Conservation (phyloP, 1,140 invertebrate genomes). For the Muscidifurax raptorellus region DNA sequence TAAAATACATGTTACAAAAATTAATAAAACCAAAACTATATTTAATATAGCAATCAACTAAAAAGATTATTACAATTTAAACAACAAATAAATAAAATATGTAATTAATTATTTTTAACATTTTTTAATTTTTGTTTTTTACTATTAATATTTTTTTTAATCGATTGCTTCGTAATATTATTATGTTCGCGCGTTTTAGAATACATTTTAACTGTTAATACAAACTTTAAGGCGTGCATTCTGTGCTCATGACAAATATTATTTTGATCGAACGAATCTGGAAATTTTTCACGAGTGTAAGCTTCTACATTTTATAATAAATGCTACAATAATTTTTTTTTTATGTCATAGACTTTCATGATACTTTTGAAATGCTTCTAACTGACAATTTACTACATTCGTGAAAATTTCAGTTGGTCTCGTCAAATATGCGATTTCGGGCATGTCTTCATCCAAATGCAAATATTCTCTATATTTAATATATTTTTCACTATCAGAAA, state of each 20-base stretch:
- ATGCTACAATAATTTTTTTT: too few species aligned
- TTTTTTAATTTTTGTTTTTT: not conserved
- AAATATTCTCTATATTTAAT: conserved; percentile 10
- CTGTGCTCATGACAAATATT: conserved; percentile 37
- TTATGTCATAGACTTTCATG: too few species aligned
- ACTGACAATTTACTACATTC: not conserved
- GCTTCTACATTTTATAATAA: too few species aligned
- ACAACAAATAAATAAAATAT: too few species aligned
- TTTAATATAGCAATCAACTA: too few species aligned
- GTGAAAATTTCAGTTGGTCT: not conserved
- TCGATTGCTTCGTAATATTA: not conserved
- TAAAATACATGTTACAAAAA: too few species aligned
- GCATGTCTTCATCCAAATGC: not conserved
- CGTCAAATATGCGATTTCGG: not conserved
- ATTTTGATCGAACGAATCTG: conserved; percentile 12
- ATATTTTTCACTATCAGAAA: not conserved
- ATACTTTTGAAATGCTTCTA: too few species aligned
- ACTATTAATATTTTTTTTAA: not conserved
- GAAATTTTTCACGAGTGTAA: not conserved
- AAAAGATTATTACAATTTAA: too few species aligned
- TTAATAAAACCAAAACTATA: too few species aligned
- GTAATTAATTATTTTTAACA: not conserved
- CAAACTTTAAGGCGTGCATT: not conserved
- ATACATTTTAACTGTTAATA: conserved; percentile 22
- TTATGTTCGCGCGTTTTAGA: conserved; percentile 22